These are phyloP conservation scores for Ellobius talpinus DNA, from an alignment of 2,113 vertebrate genomes.

Conservation along the genomic window DNA sequence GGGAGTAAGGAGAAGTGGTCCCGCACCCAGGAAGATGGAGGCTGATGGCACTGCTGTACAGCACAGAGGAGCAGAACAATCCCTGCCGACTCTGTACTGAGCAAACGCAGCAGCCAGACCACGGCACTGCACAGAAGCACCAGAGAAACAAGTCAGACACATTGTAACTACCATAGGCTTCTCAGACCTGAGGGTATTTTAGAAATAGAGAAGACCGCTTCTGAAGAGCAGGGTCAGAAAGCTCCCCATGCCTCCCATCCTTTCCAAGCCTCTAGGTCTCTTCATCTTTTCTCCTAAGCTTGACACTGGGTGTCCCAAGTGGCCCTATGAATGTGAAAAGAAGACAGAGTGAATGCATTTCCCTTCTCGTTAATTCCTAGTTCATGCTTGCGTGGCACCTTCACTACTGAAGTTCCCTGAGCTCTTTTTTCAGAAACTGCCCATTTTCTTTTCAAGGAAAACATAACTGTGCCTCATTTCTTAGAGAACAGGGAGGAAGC, in stretches of 20 bases:
- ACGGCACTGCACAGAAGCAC: neutral
- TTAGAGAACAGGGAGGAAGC: neutral
- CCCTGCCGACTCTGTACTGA: neutral
- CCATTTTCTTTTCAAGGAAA: neutral
- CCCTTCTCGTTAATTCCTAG: neutral
- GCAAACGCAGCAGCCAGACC: neutral
- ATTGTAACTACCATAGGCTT: neutral
- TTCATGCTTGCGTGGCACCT: rapidly evolving
- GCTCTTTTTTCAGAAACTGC: neutral
- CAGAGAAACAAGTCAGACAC: neutral
- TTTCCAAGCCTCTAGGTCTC: neutral
- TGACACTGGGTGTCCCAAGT: neutral
- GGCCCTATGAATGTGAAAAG: rapidly evolving
- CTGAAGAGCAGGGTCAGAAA: neutral
- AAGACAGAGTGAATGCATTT: rapidly evolving
- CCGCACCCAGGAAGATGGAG: neutral
- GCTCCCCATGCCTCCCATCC: neutral
- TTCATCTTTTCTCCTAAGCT: neutral
- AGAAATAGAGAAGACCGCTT: neutral
- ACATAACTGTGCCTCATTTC: neutral
- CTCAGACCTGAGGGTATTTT: neutral
- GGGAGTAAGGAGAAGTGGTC: neutral
- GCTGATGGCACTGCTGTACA: rapidly evolving
- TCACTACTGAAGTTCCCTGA: too few species aligned
- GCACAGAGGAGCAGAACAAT: neutral